phyloP scores from a whole-genome alignment of 64 coral and sea anemone genomes.

The Acropora tenuis region DNA sequence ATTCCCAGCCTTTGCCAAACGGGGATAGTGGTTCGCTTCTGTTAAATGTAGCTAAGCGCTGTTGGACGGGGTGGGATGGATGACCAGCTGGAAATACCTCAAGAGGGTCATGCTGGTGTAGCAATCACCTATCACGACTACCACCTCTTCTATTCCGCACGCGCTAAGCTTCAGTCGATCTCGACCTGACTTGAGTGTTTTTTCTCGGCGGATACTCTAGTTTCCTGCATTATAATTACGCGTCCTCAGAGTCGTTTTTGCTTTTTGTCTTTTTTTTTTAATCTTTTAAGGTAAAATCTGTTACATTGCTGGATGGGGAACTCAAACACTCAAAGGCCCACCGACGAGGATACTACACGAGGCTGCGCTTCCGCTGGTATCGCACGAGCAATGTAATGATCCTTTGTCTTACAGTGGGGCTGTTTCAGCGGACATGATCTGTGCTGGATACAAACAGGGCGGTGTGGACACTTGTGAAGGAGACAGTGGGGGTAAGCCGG shows the following conservation, averaged over 20 bases:
- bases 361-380: constrained; percentile 77
- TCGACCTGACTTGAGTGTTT: too few relatives aligned
- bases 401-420: constrained; percentile 83
- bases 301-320: constrained; percentile 96
- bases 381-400: constrained; percentile 76
- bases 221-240: too few relatives aligned
- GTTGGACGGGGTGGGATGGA: too few relatives aligned
- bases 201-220: too few relatives aligned
- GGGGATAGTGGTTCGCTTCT: too few relatives aligned
- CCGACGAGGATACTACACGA: constrained; percentile 61
- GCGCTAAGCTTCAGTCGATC: too few relatives aligned
- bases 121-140: too few relatives aligned
- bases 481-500: constrained; percentile 89
- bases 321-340: constrained; percentile 69
- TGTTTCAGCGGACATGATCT: constrained; percentile 81
- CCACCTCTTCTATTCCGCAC: too few relatives aligned
- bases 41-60: too few relatives aligned
- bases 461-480: constrained; percentile 94
- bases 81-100: too few relatives aligned
- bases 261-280: neutral
- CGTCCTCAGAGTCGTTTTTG: neutral
- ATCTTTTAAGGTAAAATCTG: constrained; percentile 80
- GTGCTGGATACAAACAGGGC: constrained; percentile 87
- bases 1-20: too few relatives aligned
- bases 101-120: too few relatives aligned